Evolutionary conservation across 2,888 invertebrate genomes (phyloP).

Genomic region (Carcina quercana): DNA sequence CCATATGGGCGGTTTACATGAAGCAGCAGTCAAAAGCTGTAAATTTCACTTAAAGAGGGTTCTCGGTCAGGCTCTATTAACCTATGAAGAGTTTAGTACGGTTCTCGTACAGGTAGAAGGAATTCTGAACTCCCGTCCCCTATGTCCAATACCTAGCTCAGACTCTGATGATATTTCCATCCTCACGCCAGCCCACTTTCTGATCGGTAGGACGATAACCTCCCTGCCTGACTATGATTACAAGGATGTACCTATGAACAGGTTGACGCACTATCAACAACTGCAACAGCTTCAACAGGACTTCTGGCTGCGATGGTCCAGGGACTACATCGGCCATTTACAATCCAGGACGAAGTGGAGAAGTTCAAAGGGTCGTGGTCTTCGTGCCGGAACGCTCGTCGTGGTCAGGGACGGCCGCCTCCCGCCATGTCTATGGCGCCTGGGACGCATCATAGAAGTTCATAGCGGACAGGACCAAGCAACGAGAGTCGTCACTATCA

Average conservation of each 20-base stretch:
- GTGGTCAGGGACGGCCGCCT: not conserved
- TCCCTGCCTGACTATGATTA: constrained; percentile 10
- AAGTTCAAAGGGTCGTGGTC: not conserved
- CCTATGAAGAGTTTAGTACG: constrained; percentile 8
- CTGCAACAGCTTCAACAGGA: constrained; percentile 7
- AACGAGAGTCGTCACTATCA: not conserved
- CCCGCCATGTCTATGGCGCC: not conserved
- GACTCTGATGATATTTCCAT: constrained; percentile 17
- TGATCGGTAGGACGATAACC: constrained; percentile 20
- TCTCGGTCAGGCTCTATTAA: constrained; percentile 8
- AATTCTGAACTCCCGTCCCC: constrained; percentile 22
- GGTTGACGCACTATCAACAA: constrained; percentile 8
- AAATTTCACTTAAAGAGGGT: constrained; percentile 7
- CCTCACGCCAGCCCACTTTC: constrained; percentile 28
- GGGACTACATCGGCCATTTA: constrained; percentile 12
- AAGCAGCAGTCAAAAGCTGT: constrained; percentile 8
- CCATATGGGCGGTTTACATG: constrained; percentile 15
- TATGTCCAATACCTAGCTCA: constrained; percentile 17
- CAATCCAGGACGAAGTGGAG: not conserved
- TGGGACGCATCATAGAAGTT: not conserved
- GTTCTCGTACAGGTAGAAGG: constrained; percentile 16
- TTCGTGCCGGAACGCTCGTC: not conserved
- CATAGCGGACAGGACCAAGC: not conserved
- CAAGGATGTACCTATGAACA: constrained; percentile 4
- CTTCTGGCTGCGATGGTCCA: not conserved